Percentiles rank a stretch among this genome's conserved stretches.
Evolutionary conservation across 2,113 vertebrate species (phyloP).

Genomic region (Vulpes vulpes): DNA sequence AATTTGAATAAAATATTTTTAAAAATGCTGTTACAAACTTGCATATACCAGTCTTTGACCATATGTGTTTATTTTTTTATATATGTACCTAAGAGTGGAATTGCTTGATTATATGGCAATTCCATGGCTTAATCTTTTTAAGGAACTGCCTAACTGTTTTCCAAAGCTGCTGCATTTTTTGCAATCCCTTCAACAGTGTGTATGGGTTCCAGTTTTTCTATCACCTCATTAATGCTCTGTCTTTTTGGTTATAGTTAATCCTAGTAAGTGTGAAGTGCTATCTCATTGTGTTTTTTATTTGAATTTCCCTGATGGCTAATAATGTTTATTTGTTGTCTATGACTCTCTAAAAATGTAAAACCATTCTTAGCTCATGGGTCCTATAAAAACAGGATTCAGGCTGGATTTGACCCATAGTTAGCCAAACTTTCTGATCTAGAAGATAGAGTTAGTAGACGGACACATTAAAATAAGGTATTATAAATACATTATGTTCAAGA

Average conservation of each 20-base stretch:
- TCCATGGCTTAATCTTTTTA: neutral
- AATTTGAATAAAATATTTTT: no score
- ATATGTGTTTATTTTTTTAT: neutral
- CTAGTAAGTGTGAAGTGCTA: neutral
- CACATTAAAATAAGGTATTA: neutral
- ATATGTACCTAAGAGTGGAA: neutral
- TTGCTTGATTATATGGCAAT: neutral
- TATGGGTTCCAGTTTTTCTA: neutral
- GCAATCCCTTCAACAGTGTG: neutral
- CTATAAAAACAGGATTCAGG: neutral
- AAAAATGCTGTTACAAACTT: neutral
- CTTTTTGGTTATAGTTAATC: neutral
- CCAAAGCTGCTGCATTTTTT: neutral
- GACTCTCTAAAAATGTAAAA: neutral
- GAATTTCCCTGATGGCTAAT: neutral
- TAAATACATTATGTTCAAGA: neutral
- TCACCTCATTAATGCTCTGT: neutral
- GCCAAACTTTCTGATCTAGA: neutral
- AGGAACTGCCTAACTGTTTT: neutral
- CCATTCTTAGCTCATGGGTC: neutral
- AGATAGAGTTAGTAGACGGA: neutral
- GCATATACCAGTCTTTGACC: neutral
- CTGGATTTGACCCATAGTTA: neutral
- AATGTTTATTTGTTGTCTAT: neutral
- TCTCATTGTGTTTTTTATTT: neutral